Evolutionary conservation across 37 sponge, comb jelly and placozoan species (phyloP), one percentile per base, ranked within the genome.

Genomic region (Eunapius fragilis): DNA sequence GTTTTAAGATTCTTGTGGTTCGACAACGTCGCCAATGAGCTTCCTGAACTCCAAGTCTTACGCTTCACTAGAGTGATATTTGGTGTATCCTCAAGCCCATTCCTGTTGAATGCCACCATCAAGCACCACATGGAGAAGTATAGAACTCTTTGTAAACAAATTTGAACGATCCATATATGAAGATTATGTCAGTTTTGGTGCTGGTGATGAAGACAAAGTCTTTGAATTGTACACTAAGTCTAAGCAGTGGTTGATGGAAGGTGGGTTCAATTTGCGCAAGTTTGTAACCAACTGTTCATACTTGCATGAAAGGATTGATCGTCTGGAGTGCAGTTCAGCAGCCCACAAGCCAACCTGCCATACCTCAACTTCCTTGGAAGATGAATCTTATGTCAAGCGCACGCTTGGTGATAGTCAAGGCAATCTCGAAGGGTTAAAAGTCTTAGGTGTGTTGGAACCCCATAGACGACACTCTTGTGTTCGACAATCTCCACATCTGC

Each of bases 331-430:
- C 31, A 31, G 31, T 33, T 10, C 30, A 17, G 32, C 13, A 13
- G 13, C 74, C 30, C 30, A 31, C 32, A 33, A 33, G 32, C 32
- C 74, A 72, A 31, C 30, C 30, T 7, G 31, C 74, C 13, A 1
- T 33, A 72, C 12, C 25, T 10, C 30, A 72, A 30, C 32, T 33
- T 12, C 17, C 30, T 72, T 31, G 13, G 31, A 33, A 33, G 74
- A 72, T 32, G 74, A 72, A 32, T 33, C 74, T 14, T 72, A 72
- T 72, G 74, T 72, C 74, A 72, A 72, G 74, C 32, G 31, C 32
- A 72, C 74, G 11, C 74, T 72, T 31, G 74, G 74, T 33, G 74
- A 72, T 33, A 72, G 31, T 33, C 74, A 33, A 31, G 32, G 74
- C 74, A 32, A 72, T 30, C 74, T 72, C 11, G 32, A 72, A 33